Evolutionary conservation across 2,113 vertebrate genomes (phyloP).

Genomic region (Calidris pygmaea): DNA sequence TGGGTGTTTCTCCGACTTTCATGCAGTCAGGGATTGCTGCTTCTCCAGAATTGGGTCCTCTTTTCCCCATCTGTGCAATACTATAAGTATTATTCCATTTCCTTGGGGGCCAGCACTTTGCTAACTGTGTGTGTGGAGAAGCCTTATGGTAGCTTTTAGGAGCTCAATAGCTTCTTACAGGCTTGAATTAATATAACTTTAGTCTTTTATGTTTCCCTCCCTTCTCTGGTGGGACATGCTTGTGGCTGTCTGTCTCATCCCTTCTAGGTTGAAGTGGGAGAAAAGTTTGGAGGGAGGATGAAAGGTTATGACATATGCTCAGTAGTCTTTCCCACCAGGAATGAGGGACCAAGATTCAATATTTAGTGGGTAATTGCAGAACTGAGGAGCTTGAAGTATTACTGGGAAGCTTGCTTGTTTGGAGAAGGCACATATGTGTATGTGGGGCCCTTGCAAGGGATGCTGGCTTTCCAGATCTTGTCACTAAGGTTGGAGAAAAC

Average conservation of each 20-base stretch:
- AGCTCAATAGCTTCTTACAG: neutral
- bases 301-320: neutral
- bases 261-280: neutral
- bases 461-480: neutral
- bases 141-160: neutral
- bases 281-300: neutral
- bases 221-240: neutral
- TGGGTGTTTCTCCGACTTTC: neutral
- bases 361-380: neutral
- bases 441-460: neutral
- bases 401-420: neutral
- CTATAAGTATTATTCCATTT: neutral
- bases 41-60: neutral
- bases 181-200: neutral
- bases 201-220: neutral
- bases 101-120: neutral
- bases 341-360: neutral
- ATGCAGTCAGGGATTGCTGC: neutral
- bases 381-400: neutral
- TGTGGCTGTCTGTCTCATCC: neutral
- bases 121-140: neutral
- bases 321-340: neutral
- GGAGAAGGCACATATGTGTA: rapidly evolving
- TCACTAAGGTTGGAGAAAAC: neutral
- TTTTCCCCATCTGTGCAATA: neutral